Percentiles rank a stretch among this genome's conserved stretches.
These are phyloP conservation scores for Anolis sagrei DNA, from an alignment of 2,113 vertebrate genomes.

Conservation along the genomic window DNA sequence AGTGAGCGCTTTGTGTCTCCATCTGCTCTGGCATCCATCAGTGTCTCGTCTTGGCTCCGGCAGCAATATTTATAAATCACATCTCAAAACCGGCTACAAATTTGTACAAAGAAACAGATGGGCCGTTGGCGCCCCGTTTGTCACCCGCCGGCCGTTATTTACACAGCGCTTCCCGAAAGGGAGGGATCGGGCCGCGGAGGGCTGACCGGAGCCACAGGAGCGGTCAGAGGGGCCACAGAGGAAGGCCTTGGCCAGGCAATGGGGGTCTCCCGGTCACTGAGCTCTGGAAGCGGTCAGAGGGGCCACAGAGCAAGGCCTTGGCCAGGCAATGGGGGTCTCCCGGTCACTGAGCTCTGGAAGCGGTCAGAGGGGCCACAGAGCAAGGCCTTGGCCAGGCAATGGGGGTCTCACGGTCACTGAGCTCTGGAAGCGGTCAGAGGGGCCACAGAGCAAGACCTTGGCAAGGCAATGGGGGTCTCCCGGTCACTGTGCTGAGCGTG, in stretches of 20 bases:
- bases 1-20: slow-evolving; percentile 60
- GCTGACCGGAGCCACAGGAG: neutral
- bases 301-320: too few species aligned
- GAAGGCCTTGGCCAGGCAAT: slow-evolving; percentile 24
- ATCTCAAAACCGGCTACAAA: slow-evolving; percentile 83
- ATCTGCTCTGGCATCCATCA: slow-evolving; percentile 83
- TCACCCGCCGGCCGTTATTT: slow-evolving; percentile 72
- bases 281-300: neutral
- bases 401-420: slow-evolving; percentile 18
- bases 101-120: slow-evolving; percentile 85
- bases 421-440: neutral
- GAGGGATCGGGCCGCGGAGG: slow-evolving; percentile 24
- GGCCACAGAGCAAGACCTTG: too few species aligned
- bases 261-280: slow-evolving; percentile 18
- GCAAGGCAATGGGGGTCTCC: too few species aligned
- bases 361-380: neutral
- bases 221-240: neutral
- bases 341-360: neutral
- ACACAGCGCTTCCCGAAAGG: slow-evolving; percentile 43
- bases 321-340: slow-evolving; percentile 42
- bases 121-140: slow-evolving; percentile 75
- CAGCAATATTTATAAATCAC: slow-evolving; percentile 86
- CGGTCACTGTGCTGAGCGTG: neutral
- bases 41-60: slow-evolving; percentile 81
- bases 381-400: too few species aligned